phyloP scores from a whole-genome alignment of 2,797 vertebrate genomes.

The Otus scops region DNA sequence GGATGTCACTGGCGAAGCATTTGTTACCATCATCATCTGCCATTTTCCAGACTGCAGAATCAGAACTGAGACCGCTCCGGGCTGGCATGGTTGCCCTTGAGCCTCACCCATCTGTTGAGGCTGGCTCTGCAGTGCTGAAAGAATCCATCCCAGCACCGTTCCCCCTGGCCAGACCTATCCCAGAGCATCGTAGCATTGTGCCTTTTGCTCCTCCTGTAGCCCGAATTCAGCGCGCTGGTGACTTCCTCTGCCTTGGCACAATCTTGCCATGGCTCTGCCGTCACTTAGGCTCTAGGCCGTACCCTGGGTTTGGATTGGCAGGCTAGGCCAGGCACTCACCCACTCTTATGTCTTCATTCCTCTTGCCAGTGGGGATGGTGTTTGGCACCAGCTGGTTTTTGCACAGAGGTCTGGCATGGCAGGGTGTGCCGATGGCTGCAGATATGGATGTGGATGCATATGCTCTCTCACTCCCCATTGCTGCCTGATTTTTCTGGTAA shows the following conservation, averaged over 20 bases:
- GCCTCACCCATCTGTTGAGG: neutral
- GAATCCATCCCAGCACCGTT: neutral
- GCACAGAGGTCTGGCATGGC: neutral
- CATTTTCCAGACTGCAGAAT: neutral
- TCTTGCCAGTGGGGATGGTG: neutral
- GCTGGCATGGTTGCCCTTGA: neutral
- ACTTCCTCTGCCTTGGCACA: neutral
- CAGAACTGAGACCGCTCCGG: neutral
- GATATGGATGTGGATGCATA: neutral
- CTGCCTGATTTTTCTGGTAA: neutral
- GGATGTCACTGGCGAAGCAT: neutral
- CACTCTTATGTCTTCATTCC: neutral
- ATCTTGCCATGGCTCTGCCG: neutral
- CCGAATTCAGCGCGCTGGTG: neutral
- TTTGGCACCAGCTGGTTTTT: neutral
- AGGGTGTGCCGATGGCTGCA: neutral
- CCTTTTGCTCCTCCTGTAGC: neutral
- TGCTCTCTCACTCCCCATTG: neutral
- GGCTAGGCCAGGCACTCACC: neutral
- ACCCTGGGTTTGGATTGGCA: neutral
- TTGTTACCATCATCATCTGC: neutral
- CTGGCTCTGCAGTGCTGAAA: neutral
- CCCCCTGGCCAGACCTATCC: neutral
- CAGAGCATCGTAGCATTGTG: accelerated
- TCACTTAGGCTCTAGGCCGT: neutral